Evolutionary conservation across 2,888 invertebrate species (phyloP), one percentile per base, ranked within the genome.

Genomic region (Amphiduros pacificus): DNA sequence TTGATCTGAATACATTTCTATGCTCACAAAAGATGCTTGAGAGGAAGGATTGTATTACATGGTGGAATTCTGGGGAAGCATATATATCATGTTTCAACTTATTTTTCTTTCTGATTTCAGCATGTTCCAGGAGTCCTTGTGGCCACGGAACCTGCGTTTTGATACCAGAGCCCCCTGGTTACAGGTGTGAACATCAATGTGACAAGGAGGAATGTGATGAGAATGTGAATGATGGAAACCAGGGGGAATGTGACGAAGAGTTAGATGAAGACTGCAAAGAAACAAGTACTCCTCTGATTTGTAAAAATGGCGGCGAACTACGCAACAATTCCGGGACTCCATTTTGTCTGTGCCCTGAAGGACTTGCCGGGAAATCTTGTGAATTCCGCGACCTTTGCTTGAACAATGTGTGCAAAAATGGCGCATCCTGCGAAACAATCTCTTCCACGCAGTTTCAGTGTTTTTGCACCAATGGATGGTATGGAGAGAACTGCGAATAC

Each of bases 401-500:
- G 5, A 60, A 58, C 2, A 48, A 40, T 2, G 71, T 72, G 0
- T 78, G 78, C 60, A 48, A 66, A 48, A 73, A 77, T 63, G 70
- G 68, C 22, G 75, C 70, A 0, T 64, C 58, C 2, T 78, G 78
- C 61, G 48, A 56, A 3, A 68, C 54, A 28, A 29, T 67, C 5
- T 62, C 65, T 14, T 55, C 63, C 6, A 62, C 60, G 22, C 62
- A 68, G n/a, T 74, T 70, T 55, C 41, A 49, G 24, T 79, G 79
- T 53, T 52, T 64, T 4, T 79, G 79, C 63, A 48, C 65, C 6
- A 57, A 53, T 0, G 74, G 73, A n/a, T 70, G 72, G 58, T 76
- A 66, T 29, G 79, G 78, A 1, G 58, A 64, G 22, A 67, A 66
- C 4, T 79, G 79, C 65, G 68, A 75, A 57, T 55, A 65, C 11